A percentile compares a stretch with the other conserved stretches of the same genome.
Conservation (phyloP, 2,888 invertebrate genomes). For the Bruchidius siliquastri region DNA sequence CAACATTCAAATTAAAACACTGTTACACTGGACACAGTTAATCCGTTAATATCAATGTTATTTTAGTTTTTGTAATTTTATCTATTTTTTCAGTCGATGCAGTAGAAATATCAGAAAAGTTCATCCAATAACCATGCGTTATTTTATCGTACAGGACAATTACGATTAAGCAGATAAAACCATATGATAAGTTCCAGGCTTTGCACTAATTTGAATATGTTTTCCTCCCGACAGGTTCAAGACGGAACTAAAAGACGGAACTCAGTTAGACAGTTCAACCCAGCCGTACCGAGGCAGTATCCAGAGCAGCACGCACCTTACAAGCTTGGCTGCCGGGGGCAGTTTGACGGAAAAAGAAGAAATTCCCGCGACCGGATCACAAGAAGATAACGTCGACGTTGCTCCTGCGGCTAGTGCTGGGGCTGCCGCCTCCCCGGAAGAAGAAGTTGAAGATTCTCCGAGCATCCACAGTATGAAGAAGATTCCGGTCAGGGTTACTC, state of each 20-base stretch:
- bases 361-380: background rate
- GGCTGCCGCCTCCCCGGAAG: background rate
- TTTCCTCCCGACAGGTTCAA: slow-evolving; percentile 8
- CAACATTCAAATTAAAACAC: no score
- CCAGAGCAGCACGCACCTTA: background rate
- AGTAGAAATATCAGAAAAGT: no score
- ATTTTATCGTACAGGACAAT: no score
- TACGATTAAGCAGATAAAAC: no score
- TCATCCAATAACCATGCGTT: no score
- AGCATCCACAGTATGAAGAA: background rate
- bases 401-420: background rate
- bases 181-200: no score
- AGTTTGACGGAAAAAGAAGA: background rate
- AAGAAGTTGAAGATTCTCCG: background rate
- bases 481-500: slow-evolving; percentile 11
- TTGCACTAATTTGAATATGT: no score
- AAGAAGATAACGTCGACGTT: background rate
- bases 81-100: no score
- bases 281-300: background rate
- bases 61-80: no score
- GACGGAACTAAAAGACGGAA: background rate
- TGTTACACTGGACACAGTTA: no score
- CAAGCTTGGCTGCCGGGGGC: background rate
- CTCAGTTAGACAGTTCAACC: background rate
- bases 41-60: no score